Base-by-base conservation (phyloP, 2,888 invertebrate species). In the Netelia fuscicornis region DNA sequence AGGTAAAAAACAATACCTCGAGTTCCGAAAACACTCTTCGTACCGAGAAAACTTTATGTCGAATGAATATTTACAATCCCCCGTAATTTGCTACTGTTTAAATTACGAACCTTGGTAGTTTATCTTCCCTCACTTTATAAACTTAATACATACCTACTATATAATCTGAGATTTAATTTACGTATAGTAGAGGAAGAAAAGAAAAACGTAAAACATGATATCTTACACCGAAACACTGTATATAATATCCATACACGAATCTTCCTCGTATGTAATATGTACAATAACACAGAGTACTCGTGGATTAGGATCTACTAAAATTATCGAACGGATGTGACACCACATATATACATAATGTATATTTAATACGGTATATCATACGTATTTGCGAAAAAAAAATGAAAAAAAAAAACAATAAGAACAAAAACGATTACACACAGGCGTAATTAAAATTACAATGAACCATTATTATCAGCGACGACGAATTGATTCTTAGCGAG, bases 261-360 rank as follows among this genome's bases (percentile, higher is more conserved):
- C 68, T 86, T 82, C 83, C 87, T 86, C 89, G 89, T 87, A 90
- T 89, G 88, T 90, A 30, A 30, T 30, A 90, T 88, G 91, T 90
- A 90, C 90, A 83, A 90, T 89, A 90, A 87, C 72, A 86, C 17
- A 25, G 17, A 68, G 60, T 62, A 81, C 58, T 84, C 76, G 37
- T 76, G 17, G 70, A 74, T 58, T 76, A 81, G 77, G 67, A 81
- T n/a, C 77, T 68, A 85, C 77, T 86, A 48, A 64, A 83, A 86
- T 89, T 87, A 87, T 84, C 85, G 79, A 85, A 48, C 81, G 75
- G 72, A 70, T 30, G 30, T 30, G 30, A 30, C 30, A 30, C 30
- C 30, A 30, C 6, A 30, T 30, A 72, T 85, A 82, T 82, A 80
- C 71, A 85, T 78, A 82, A 80, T 78, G 83, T 83, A 81, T 86